Evolutionary conservation across 2,888 invertebrate species (phyloP).

Genomic region (Seira ritae): DNA sequence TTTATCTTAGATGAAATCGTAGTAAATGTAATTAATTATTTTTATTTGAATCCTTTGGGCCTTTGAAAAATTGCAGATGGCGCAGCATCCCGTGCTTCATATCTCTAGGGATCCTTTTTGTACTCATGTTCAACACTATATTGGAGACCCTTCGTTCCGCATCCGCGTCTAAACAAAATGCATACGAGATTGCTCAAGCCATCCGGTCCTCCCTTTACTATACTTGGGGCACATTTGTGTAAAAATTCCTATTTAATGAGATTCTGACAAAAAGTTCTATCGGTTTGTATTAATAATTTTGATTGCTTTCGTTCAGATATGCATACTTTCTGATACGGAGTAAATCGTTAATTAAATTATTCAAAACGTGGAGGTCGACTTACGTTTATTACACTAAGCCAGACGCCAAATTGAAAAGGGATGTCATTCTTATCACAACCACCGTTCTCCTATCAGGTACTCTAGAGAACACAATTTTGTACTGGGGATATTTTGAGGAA

Average conservation of each 20-base stretch:
- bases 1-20: not conserved
- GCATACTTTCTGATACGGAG: slow-evolving; percentile 30
- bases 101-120: slow-evolving; percentile 4
- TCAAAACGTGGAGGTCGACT: slow-evolving; percentile 60
- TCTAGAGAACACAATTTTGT: slow-evolving; percentile 33
- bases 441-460: slow-evolving; percentile 38
- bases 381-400: slow-evolving; percentile 47
- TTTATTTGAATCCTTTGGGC: not conserved
- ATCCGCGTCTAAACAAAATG: slow-evolving; percentile 29
- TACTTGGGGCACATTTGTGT: slow-evolving; percentile 44
- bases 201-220: slow-evolving; percentile 34
- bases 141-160: slow-evolving; percentile 17
- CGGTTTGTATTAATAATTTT: not conserved
- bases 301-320: slow-evolving; percentile 17
- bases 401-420: slow-evolving; percentile 54
- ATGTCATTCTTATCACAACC: slow-evolving; percentile 2
- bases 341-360: slow-evolving; percentile 27
- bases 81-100: slow-evolving; percentile 19
- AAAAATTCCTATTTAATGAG: not conserved
- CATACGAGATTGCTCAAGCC: slow-evolving; percentile 39
- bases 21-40: not conserved
- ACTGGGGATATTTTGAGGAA: not conserved
- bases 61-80: slow-evolving; percentile 32
- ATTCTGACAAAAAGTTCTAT: not conserved
- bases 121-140: slow-evolving; percentile 17